Percentiles rank a stretch among this genome's conserved stretches.
Evolutionary conservation across 2,797 vertebrate species (phyloP).

Genomic region (Erithacus rubecula): DNA sequence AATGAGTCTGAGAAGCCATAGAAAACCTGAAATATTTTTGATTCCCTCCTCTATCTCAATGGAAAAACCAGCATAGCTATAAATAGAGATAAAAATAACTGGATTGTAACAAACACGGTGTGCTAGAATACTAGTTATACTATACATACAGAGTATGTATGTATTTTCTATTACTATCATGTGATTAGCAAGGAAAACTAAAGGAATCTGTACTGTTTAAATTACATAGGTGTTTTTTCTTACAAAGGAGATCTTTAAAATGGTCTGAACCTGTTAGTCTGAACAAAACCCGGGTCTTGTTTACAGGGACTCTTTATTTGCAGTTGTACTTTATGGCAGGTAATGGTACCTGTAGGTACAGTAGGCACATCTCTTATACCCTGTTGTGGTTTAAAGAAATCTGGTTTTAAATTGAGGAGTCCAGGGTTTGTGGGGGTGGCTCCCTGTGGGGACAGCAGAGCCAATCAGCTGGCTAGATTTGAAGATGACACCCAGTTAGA

Average conservation of each 20-base stretch:
- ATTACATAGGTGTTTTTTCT: not conserved
- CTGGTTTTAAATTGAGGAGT: too few species aligned
- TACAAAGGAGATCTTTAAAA: not conserved
- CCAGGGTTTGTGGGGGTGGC: too few species aligned
- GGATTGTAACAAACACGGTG: fast-evolving
- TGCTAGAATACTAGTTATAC: not conserved
- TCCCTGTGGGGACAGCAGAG: too few species aligned
- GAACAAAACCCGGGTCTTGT: not conserved
- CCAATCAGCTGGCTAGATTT: too few species aligned
- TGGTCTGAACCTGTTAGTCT: not conserved
- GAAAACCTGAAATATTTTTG: not conserved
- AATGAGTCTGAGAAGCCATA: not conserved
- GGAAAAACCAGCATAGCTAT: not conserved
- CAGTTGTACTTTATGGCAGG: fast-evolving
- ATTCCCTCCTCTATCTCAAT: not conserved
- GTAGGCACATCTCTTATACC: not conserved
- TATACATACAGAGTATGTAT: not conserved
- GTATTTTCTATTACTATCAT: not conserved
- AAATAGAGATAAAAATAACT: not conserved
- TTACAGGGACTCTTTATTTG: not conserved
- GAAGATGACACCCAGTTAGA: too few species aligned
- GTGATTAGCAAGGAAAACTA: not conserved
- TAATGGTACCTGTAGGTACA: not conserved
- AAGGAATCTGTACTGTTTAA: not conserved
- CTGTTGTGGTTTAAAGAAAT: too few species aligned